Base-by-base conservation (phyloP, 2,888 invertebrate species). In the Lasioglossum oenotherae region DNA sequence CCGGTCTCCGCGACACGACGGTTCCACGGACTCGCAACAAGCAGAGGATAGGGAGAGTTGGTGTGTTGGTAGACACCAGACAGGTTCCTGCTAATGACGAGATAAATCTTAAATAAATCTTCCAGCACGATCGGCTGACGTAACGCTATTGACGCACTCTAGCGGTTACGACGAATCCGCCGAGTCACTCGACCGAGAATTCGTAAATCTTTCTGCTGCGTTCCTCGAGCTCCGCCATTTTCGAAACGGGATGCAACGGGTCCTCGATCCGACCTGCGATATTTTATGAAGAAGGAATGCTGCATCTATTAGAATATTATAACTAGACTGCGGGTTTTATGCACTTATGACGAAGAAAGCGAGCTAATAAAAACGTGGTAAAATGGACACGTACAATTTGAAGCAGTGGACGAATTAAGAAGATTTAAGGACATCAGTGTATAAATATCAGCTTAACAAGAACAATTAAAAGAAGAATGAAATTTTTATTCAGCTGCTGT, bases 111-210 rank as follows among this genome's bases (percentile, higher is more conserved):
- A 35, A 35, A 38, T 69, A 38, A 69, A 69, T 69, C 69, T 57
- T 72, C 31, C 69, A 6, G 38, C 75, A 57, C 8, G 84, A 77
- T 85, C 46, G 69, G 71, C 60, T 38, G 77, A 57, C 44, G 85
- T 78, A 77, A 77, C n/a, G 38, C 44, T 72, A 14, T 31, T 44
- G 71, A 49, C 31, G 35, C 57, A 44, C 46, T n/a, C 53, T 53
- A 8, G 19, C 23, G 69, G 78, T 78, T 78, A 69, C 82, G 60
- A 35, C 35, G n/a, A 38, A 77, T 81, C 73, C 41, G 60, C 69
- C 41, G 83, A 84, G 83, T 78, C 84, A 82, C 57, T 74, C 78
- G 74, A 44, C 71, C 74, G 69, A 83, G 74, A 60, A 77, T 76
- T 76, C 76, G 41, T 76, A 27, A 64, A 76, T 76, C 46, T 60